A percentile compares a stretch with the other conserved stretches of the same genome.
Evolutionary conservation across 92 coral and sea anemone species (phyloP).

Genomic region (Umimayanthus chanpuru): DNA sequence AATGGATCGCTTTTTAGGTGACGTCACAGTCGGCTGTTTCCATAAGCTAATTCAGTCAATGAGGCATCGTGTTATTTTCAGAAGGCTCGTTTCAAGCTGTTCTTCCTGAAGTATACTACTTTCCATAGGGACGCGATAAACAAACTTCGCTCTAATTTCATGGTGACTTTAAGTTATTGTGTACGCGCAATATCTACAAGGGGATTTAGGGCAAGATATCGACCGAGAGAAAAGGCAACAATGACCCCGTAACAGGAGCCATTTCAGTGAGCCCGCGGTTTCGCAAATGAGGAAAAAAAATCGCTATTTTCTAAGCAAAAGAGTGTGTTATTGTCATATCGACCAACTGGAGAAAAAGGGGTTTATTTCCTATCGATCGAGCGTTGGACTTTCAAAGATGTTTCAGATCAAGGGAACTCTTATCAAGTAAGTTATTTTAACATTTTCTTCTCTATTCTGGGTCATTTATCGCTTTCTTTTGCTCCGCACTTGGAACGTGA

Average conservation of each 20-base stretch:
- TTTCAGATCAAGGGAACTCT: neutral
- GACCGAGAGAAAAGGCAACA: slow-evolving; percentile 22
- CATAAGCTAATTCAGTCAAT: neutral
- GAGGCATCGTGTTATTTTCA: neutral
- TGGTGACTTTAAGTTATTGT: neutral
- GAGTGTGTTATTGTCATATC: neutral
- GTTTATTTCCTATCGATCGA: neutral
- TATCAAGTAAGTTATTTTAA: slow-evolving; percentile 30
- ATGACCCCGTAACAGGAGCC: slow-evolving; percentile 5
- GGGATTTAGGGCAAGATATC: slow-evolving; percentile 25
- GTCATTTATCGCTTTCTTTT: neutral
- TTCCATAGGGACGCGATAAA: slow-evolving; percentile 26
- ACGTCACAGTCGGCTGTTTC: slow-evolving; percentile 21
- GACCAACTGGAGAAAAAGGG: neutral
- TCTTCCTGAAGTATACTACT: neutral
- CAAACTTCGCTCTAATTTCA: slow-evolving; percentile 11
- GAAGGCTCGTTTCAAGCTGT: slow-evolving; percentile 30
- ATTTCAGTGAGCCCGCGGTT: slow-evolving; percentile 35
- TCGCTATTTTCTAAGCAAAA: slow-evolving; percentile 7
- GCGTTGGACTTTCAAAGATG: slow-evolving; percentile 23
- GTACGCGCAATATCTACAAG: slow-evolving; percentile 6
- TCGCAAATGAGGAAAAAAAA: slow-evolving; percentile 35
- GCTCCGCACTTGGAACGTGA: neutral
- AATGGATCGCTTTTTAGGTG: slow-evolving; percentile 5
- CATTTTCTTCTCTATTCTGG: neutral